Percentiles rank a stretch among this genome's conserved stretches.
Evolutionary conservation across 2,113 vertebrate species (phyloP).

Genomic region (Crotalus horridus): DNA sequence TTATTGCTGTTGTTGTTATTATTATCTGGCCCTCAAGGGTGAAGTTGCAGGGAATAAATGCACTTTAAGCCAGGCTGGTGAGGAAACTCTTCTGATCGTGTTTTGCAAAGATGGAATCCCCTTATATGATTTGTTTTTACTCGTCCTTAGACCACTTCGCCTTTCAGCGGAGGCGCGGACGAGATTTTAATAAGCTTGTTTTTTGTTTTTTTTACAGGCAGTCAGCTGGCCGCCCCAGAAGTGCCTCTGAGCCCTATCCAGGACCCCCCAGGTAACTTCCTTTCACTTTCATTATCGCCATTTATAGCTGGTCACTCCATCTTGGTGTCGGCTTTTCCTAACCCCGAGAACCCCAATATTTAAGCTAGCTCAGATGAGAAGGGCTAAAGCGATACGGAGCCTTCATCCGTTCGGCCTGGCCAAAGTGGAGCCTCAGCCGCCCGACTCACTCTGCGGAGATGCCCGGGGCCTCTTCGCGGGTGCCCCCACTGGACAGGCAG

Average conservation of each 20-base stretch:
- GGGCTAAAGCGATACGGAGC: background rate
- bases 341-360: background rate
- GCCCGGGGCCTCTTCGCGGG: background rate
- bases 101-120: background rate
- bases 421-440: background rate
- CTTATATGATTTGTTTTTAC: background rate
- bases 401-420: accelerated
- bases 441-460: background rate
- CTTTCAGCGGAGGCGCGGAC: background rate
- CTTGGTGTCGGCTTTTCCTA: background rate
- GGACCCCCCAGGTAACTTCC: background rate
- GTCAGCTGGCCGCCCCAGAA: background rate
- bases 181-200: background rate
- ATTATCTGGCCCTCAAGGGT: background rate
- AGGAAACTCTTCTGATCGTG: background rate
- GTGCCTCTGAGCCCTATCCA: background rate
- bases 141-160: background rate
- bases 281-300: background rate
- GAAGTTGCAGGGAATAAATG: background rate
- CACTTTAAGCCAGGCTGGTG: background rate
- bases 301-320: background rate
- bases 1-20: too few relatives aligned
- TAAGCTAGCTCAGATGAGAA: background rate
- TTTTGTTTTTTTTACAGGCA: background rate
- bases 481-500: background rate